Evolutionary conservation across 2,113 vertebrate genomes (phyloP), one percentile per base, ranked within the genome.

Genomic region (Propithecus coquereli): DNA sequence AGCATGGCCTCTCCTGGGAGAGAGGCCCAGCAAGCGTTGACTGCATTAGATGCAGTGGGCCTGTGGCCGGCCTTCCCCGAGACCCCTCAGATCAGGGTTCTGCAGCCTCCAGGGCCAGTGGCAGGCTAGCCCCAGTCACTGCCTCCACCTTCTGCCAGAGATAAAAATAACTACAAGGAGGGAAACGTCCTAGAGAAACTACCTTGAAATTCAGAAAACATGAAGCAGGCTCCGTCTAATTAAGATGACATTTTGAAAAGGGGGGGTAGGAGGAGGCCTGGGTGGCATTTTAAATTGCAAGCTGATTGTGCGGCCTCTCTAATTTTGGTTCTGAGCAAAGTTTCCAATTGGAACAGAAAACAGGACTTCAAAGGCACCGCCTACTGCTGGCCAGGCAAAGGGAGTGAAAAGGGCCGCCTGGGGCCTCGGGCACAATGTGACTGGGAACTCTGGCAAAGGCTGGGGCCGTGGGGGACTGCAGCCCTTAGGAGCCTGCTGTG

Each of bases 141-240:
- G 95, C 96, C 89, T 89, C 97, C 94, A 66, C 92, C 95, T 95
- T 84, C 97, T 83, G 90, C 34, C 63, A 65, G 59, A 66, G 91
- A 96, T 97, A 96, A 97, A 98, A 98, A 98, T 91, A 96, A 96
- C 90, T 80, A 91, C 73, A 45, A 57, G 84, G 90, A 73, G 83
- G 97, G 95, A 97, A 92, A 93, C n/a, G 59, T 89, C 97, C 84
- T 80, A 61, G 90, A 97, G 97, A 97, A 96, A 97, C 97, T 34
- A 7, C 95, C 98, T 93, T 80, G 30, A 90, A 95, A 97, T 88
- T 93, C 17, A 50, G 30, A 81, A 98, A 97, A 30, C 89, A 87
- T 80, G 77, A 93, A 68, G 63, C 73, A 79, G 71, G 65, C 93
- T 83, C 94, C 80, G 8, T 16, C 93, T 95, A 94, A 77, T 91